phyloP scores from a whole-genome alignment of 2,888 invertebrate species.

The Autographa pulchrina region DNA sequence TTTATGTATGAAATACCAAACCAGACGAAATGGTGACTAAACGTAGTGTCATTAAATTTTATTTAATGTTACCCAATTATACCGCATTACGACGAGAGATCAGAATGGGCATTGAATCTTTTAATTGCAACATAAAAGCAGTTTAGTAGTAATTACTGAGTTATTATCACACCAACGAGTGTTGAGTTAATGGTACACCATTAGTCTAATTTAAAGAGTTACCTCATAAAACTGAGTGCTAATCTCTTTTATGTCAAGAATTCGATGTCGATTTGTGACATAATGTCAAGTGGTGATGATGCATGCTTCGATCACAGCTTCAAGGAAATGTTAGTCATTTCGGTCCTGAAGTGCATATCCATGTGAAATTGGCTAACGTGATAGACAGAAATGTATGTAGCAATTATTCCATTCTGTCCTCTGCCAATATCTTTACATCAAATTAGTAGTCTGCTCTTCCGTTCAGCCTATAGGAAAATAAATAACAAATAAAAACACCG shows the following conservation, averaged over 20 bases:
- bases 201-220: slow-evolving; percentile 41
- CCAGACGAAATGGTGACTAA: neutral
- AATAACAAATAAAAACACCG: neutral
- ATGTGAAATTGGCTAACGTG: too few species aligned
- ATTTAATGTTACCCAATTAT: slow-evolving; percentile 11
- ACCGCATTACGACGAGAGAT: slow-evolving; percentile 17
- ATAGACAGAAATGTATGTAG: too few species aligned
- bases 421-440: neutral
- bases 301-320: neutral
- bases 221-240: slow-evolving; percentile 3
- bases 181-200: slow-evolving; percentile 37
- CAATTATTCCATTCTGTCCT: neutral
- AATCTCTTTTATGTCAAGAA: neutral
- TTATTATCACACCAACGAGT: slow-evolving; percentile 45
- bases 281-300: neutral
- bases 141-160: slow-evolving; percentile 54
- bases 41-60: slow-evolving; percentile 7
- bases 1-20: neutral
- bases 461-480: neutral
- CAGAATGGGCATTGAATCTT: slow-evolving; percentile 36
- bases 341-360: neutral
- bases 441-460: too few species aligned
- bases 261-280: neutral
- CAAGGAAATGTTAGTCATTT: neutral
- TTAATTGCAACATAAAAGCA: slow-evolving; percentile 46